Conservation (phyloP, 2,797 vertebrate genomes). For the Alectoris magna region DNA sequence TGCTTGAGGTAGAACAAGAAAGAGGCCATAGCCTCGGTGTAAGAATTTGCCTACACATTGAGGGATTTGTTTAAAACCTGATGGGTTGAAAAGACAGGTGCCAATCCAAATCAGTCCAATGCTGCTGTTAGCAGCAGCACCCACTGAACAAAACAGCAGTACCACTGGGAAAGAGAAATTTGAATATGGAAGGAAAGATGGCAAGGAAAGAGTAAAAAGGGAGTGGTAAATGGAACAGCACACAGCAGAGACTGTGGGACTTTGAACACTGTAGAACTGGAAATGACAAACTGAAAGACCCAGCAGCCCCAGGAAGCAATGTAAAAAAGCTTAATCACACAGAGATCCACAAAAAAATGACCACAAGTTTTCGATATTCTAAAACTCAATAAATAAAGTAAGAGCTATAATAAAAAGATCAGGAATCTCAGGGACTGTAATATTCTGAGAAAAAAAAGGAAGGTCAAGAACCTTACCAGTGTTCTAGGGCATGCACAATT, state of each 20-base stretch:
- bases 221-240: constrained; percentile 37
- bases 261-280: constrained; percentile 48
- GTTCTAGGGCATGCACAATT: neutral
- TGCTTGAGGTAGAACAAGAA: neutral
- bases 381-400: neutral
- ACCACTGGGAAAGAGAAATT: constrained; percentile 6
- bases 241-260: constrained; percentile 32
- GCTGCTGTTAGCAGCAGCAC: constrained; percentile 23
- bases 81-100: constrained; percentile 26
- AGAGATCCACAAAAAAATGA: neutral
- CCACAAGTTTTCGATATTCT: neutral
- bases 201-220: constrained; percentile 20
- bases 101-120: constrained; percentile 4
- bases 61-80: neutral
- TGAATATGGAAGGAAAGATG: constrained; percentile 30
- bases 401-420: neutral
- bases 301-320: neutral
- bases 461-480: neutral
- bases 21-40: neutral
- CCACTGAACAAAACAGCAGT: constrained; percentile 38
- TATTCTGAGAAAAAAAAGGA: neutral
- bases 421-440: neutral
- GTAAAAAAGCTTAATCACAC: neutral
- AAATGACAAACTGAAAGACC: constrained; percentile 30
- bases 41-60: neutral